These are phyloP conservation scores for Sminthurinus aureus DNA, from an alignment of 2,888 invertebrate genomes.

Conservation along the genomic window DNA sequence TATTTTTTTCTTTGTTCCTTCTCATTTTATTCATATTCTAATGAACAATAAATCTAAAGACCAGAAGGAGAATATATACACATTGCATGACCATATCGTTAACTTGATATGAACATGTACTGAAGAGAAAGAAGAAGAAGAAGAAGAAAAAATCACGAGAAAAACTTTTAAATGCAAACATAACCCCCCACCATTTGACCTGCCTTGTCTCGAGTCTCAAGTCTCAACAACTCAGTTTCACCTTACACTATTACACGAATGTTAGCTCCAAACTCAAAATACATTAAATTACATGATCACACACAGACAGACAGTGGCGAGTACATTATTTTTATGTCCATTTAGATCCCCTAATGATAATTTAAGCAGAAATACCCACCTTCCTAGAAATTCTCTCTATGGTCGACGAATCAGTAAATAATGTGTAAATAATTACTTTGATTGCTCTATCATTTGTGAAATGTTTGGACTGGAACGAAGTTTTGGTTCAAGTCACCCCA, in stretches of 20 bases:
- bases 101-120: not conserved
- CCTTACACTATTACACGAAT: too few relatives aligned
- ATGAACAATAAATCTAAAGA: not conserved
- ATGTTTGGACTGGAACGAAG: slow-evolving; percentile 30
- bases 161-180: slow-evolving; percentile 16
- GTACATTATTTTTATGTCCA: not conserved
- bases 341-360: slow-evolving; percentile 17
- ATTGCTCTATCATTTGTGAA: slow-evolving; percentile 39
- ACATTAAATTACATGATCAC: not conserved
- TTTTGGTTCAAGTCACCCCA: slow-evolving; percentile 25
- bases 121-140: not conserved
- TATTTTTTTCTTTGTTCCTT: not conserved
- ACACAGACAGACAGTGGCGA: not conserved
- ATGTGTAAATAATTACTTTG: slow-evolving; percentile 47
- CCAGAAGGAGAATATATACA: not conserved
- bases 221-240: not conserved
- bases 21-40: not conserved
- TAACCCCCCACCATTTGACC: not conserved
- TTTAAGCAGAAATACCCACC: not conserved
- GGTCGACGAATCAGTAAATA: slow-evolving; percentile 45
- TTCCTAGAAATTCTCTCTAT: slow-evolving; percentile 29
- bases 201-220: too few relatives aligned
- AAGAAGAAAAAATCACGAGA: not conserved
- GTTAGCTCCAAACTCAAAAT: not conserved
- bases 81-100: not conserved